A percentile compares a stretch with the other conserved stretches of the same genome.
Evolutionary conservation across 2,888 invertebrate genomes (phyloP).

Genomic region (Polydrusus cervinus): DNA sequence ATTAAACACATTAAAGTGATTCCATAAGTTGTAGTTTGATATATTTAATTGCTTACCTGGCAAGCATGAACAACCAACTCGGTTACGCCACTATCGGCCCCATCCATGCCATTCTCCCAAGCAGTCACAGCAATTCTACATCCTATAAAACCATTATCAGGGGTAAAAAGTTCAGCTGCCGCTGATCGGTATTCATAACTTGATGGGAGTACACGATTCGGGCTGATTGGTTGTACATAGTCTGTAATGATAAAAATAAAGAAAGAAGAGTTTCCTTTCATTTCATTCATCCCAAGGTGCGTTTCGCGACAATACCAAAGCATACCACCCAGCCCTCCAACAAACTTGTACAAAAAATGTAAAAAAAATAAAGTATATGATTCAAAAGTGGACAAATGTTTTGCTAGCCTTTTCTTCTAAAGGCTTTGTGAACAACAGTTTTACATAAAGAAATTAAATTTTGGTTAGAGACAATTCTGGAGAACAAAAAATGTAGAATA

Average conservation of each 20-base stretch:
- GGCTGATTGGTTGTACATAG: slow-evolving; percentile 69
- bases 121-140: slow-evolving; percentile 89
- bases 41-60: slow-evolving; percentile 71
- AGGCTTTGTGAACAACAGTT: no score
- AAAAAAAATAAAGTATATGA: no score
- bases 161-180: slow-evolving; percentile 85
- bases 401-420: no score
- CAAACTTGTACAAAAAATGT: no score
- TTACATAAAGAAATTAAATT: no score
- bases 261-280: neutral
- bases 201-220: slow-evolving; percentile 68
- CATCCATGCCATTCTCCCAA: slow-evolving; percentile 91
- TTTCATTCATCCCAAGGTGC: no score
- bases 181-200: slow-evolving; percentile 75
- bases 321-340: no score
- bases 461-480: no score
- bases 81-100: slow-evolving; percentile 88
- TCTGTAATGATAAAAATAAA: slow-evolving; percentile 67
- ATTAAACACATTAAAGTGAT: no score
- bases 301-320: no score
- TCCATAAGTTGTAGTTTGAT: neutral
- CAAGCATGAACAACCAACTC: slow-evolving; percentile 88
- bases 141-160: slow-evolving; percentile 87
- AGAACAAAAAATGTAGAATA: no score
- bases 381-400: no score